Evolutionary conservation across 2,888 invertebrate species (phyloP), one percentile per base, ranked within the genome.

Genomic region (Philaethria dido): DNA sequence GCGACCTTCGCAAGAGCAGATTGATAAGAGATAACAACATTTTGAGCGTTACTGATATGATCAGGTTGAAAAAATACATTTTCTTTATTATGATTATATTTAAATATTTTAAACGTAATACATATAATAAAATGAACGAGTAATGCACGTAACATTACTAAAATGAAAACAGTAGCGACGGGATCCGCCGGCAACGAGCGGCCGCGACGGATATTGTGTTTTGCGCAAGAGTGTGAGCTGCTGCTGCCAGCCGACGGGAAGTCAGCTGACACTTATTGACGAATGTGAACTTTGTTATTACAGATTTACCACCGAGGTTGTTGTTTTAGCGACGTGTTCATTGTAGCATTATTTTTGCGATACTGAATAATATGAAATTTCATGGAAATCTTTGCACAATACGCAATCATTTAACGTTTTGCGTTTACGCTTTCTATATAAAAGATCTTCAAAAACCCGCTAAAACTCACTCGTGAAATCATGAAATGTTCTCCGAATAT

Each of bases 351-450:
- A 25, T 44, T 47, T 42, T 47, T 80, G 79, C 81, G 77, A 71
- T 69, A 72, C 79, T 78, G 81, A 83, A 84, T 80, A 84, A 86
- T 80, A 82, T 78, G 47, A 62, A 57, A 64, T 68, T 63, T 68
- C 66, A 71, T 73, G 77, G 80, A 73, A 74, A 76, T 75, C n/a
- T 72, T 77, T 75, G 69, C 79, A 45, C 72, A 72, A 72, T 75
- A 78, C 77, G 87, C 81, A 16, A 11, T n/a, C n/a, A n/a, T n/a
- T n/a, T n/a, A n/a, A n/a, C n/a, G n/a, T n/a, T n/a, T n/a, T 1
- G 88, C 90, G 79, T 79, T 78, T 87, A 89, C 86, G 89, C 89
- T 91, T 88, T 91, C 90, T 91, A 89, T 89, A 86, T 89, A 29
- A 91, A 88, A 89, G 80, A 77, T 75, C 74, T 76, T 80, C 76